Percentiles rank a stretch among this genome's conserved stretches.
These are phyloP conservation scores for Leuciscus waleckii DNA, from an alignment of 2,797 vertebrate species.

Conservation along the genomic window DNA sequence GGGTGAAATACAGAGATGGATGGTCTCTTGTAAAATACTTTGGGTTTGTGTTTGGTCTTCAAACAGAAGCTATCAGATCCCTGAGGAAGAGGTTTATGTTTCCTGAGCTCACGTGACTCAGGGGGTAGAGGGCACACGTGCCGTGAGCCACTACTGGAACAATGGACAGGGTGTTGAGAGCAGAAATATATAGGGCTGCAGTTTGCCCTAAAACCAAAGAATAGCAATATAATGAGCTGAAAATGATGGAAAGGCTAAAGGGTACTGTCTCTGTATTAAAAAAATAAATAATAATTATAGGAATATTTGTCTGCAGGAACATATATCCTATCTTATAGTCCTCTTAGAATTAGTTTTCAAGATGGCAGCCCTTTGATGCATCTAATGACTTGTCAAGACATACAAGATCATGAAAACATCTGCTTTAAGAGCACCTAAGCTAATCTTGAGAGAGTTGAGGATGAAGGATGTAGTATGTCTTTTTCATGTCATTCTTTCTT, in stretches of 20 bases:
- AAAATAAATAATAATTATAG: not conserved
- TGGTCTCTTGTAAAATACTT: constrained; percentile 22
- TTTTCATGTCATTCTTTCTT: not conserved
- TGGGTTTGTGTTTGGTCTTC: constrained; percentile 5
- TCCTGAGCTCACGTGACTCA: constrained; percentile 68
- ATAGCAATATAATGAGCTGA: not conserved
- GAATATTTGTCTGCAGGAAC: not conserved
- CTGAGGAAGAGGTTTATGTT: constrained; percentile 76
- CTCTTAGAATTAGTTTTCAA: constrained; percentile 26
- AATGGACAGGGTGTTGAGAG: constrained; percentile 62
- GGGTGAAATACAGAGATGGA: not conserved
- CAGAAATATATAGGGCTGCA: constrained; percentile 37
- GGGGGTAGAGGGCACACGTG: constrained; percentile 47
- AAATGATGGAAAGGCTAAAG: not conserved
- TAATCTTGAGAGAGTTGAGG: constrained; percentile 10
- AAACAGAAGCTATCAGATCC: constrained; percentile 52
- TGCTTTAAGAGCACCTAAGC: constrained; percentile 2
- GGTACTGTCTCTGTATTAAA: not conserved
- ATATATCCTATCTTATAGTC: not conserved
- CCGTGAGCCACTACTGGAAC: constrained; percentile 54
- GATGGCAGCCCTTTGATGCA: not conserved
- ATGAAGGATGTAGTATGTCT: constrained; percentile 13
- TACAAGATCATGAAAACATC: constrained; percentile 12
- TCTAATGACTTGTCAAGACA: constrained; percentile 36
- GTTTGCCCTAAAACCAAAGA: not conserved